Evolutionary conservation across 2,113 vertebrate genomes (phyloP).

Genomic region (Callopanchax toddi): DNA sequence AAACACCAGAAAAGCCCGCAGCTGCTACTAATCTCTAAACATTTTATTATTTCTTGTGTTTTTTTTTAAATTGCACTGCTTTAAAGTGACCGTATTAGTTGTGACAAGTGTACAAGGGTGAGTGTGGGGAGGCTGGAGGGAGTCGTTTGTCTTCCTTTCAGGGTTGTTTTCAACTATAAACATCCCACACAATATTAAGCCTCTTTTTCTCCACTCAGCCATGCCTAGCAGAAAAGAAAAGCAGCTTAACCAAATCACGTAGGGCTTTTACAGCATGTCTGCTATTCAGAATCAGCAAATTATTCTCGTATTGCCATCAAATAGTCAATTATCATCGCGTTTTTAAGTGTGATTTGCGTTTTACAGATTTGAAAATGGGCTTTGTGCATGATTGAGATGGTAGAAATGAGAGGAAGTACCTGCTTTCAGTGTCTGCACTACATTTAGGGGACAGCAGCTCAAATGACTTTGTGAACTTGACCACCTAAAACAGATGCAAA

Average conservation of each 20-base stretch:
- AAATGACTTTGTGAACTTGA: conserved; percentile 99
- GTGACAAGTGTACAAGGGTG: conserved; percentile 25
- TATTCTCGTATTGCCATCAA: conserved; percentile 45
- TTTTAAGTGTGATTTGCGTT: conserved; percentile 36
- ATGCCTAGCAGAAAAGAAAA: conserved; percentile 48
- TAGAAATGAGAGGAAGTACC: conserved; percentile 75
- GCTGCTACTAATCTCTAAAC: conserved; percentile 9
- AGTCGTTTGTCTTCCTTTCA: conserved; percentile 47
- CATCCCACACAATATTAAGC: conserved; percentile 67
- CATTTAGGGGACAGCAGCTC: conserved; percentile 98
- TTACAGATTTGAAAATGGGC: conserved; percentile 23
- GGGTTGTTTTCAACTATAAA: conserved; percentile 64
- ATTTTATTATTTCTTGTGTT: conserved; percentile 6
- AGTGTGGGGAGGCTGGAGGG: conserved; percentile 10
- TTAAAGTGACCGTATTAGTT: conserved; percentile 34
- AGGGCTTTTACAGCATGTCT: conserved; percentile 43
- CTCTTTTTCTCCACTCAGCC: conserved; percentile 53
- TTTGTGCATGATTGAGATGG: conserved; percentile 9
- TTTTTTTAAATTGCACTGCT: conserved; percentile 31
- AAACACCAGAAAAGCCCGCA: conserved; percentile 10
- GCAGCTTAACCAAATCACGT: conserved; percentile 60
- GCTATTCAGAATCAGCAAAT: conserved; percentile 53
- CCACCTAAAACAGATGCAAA: conserved; percentile 83
- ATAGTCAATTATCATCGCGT: conserved; percentile 33
- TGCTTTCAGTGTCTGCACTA: conserved; percentile 93